Percentiles rank a stretch among this genome's conserved stretches.
Conservation (phyloP, 2,113 vertebrate species). For the Dryoscopus gambensis region DNA sequence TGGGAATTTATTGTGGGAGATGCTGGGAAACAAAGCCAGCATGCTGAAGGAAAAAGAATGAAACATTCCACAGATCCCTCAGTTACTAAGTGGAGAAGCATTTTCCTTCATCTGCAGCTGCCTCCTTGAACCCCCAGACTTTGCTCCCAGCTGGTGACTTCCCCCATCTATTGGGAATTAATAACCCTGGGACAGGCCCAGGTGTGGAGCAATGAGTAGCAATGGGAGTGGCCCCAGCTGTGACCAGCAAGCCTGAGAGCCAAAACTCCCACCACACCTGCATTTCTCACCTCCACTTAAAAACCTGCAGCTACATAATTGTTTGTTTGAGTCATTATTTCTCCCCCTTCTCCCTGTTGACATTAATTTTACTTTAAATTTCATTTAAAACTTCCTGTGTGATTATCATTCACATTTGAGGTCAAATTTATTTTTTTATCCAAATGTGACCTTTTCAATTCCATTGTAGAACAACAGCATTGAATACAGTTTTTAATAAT, state of each 20-base stretch:
- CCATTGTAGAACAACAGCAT: background rate
- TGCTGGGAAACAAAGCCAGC: background rate
- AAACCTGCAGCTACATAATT: background rate
- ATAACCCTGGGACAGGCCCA: background rate
- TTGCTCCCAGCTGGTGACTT: background rate
- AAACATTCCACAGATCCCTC: background rate
- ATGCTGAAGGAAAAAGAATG: fast-evolving
- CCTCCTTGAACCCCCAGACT: background rate
- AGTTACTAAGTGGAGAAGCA: background rate
- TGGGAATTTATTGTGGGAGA: background rate
- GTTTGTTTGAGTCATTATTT: background rate
- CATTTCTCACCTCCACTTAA: background rate
- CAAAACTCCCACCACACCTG: background rate
- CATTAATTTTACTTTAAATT: background rate
- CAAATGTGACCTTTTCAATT: background rate
- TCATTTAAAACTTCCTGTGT: background rate
- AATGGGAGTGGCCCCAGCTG: background rate
- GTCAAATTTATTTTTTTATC: background rate
- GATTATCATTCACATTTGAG: fast-evolving
- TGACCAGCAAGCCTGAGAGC: too few species aligned
- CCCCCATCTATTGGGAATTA: background rate
- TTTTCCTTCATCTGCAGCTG: background rate
- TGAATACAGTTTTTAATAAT: background rate
- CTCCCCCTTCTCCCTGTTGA: background rate
- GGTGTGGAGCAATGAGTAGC: background rate